A percentile compares a stretch with the other conserved stretches of the same genome.
phyloP scores from a whole-genome alignment of 2,797 vertebrate genomes.

The Salarias fasciatus region DNA sequence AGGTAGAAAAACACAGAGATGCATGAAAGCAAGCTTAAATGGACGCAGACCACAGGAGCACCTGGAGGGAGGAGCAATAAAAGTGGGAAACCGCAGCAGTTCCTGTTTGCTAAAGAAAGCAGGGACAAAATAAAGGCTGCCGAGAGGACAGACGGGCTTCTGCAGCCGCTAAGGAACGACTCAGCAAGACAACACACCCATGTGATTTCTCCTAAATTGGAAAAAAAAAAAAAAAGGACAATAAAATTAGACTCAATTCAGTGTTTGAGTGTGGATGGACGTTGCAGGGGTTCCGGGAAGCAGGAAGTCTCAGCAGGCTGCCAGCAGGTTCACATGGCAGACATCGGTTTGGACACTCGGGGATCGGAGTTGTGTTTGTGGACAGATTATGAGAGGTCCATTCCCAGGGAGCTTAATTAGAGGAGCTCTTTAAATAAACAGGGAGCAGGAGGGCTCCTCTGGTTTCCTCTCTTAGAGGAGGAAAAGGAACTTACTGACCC shows the following conservation, averaged over 20 bases:
- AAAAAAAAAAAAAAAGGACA: too few relatives aligned
- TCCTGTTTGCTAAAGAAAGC: constrained; percentile 62
- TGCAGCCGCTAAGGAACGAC: constrained; percentile 33
- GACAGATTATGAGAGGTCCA: constrained; percentile 25
- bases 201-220: too few relatives aligned
- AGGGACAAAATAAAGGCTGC: constrained; percentile 39
- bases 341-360: constrained; percentile 7
- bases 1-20: too few relatives aligned
- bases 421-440: constrained; percentile 40
- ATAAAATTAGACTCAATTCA: constrained; percentile 8
- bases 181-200: too few relatives aligned
- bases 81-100: constrained; percentile 32
- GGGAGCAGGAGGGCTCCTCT: constrained; percentile 20
- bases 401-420: constrained; percentile 51
- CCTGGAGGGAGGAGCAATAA: constrained; percentile 46
- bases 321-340: constrained; percentile 13
- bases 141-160: constrained; percentile 27
- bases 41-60: constrained; percentile 35
- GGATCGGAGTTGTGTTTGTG: constrained; percentile 29
- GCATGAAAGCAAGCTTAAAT: neutral
- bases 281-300: too few relatives aligned
- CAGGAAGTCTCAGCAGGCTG: constrained; percentile 16
- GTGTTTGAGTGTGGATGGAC: constrained; percentile 31
- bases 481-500: too few relatives aligned
- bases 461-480: too few relatives aligned